Evolutionary conservation across 2,888 invertebrate species (phyloP).

Genomic region (Torymus texanus): DNA sequence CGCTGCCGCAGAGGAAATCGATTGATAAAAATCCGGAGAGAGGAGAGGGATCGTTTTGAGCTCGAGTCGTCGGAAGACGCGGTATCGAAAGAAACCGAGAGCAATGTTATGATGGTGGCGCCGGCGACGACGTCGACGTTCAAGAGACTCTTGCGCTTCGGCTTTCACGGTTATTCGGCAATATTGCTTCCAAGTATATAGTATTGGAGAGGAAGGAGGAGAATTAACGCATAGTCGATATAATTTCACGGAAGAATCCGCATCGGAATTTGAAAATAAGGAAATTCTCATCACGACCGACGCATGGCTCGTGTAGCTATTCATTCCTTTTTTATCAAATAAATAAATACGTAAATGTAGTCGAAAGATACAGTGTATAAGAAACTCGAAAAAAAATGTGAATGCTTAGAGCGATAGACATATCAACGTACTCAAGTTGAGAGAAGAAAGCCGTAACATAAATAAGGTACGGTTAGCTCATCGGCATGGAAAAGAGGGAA

Average conservation of each 20-base stretch:
- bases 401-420: background rate
- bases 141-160: background rate
- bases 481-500: background rate
- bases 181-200: background rate
- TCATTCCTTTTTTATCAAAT: too few species aligned
- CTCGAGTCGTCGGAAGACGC: background rate
- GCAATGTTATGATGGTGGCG: background rate
- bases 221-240: too few species aligned
- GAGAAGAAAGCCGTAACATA: conserved; percentile 21
- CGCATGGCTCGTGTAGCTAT: too few species aligned
- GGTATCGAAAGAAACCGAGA: too few species aligned
- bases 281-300: too few species aligned
- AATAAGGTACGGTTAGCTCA: conserved; percentile 9
- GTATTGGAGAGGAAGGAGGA: background rate
- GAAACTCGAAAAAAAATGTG: background rate
- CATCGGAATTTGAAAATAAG: too few species aligned
- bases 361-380: background rate
- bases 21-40: conserved; percentile 43
- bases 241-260: too few species aligned
- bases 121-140: background rate
- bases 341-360: too few species aligned
- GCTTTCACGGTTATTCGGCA: background rate
- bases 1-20: conserved; percentile 14
- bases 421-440: background rate
- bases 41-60: conserved; percentile 15